phyloP scores from a whole-genome alignment of 2,888 invertebrate species.

The Sphinx pinastri region DNA sequence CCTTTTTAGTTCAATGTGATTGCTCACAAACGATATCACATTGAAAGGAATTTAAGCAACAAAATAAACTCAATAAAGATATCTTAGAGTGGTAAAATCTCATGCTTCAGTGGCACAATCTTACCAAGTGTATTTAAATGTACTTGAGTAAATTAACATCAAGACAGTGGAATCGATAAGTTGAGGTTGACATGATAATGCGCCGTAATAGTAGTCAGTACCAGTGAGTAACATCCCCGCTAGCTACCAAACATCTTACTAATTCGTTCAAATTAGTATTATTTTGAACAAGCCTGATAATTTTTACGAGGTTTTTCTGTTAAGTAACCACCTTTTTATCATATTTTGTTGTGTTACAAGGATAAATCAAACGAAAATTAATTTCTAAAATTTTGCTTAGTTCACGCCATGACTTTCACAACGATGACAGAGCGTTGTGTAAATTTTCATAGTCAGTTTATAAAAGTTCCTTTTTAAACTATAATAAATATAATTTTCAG shows the following conservation, averaged over 20 bases:
- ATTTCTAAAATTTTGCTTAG: background rate
- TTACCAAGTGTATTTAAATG: background rate
- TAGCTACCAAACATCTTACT: background rate
- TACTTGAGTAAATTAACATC: background rate
- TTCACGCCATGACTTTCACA: conserved; percentile 1
- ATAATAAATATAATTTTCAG: too few relatives aligned
- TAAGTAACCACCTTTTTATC: too few relatives aligned
- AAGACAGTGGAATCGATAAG: background rate
- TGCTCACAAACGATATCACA: background rate
- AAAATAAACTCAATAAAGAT: background rate
- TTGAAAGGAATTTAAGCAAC: background rate
- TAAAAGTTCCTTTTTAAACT: too few relatives aligned
- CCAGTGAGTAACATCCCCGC: conserved; percentile 11
- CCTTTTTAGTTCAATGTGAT: background rate
- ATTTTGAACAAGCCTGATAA: background rate
- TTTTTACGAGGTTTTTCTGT: background rate
- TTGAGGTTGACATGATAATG: conserved; percentile 1
- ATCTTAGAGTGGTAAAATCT: background rate
- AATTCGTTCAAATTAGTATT: background rate
- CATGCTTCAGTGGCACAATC: background rate
- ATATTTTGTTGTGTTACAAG: too few relatives aligned
- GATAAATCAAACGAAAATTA: background rate
- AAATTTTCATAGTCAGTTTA: background rate
- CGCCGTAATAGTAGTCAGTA: background rate
- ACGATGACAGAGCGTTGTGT: background rate